These are phyloP conservation scores for Dasypus novemcinctus DNA, from an alignment of 2,113 vertebrate species.

Conservation along the genomic window DNA sequence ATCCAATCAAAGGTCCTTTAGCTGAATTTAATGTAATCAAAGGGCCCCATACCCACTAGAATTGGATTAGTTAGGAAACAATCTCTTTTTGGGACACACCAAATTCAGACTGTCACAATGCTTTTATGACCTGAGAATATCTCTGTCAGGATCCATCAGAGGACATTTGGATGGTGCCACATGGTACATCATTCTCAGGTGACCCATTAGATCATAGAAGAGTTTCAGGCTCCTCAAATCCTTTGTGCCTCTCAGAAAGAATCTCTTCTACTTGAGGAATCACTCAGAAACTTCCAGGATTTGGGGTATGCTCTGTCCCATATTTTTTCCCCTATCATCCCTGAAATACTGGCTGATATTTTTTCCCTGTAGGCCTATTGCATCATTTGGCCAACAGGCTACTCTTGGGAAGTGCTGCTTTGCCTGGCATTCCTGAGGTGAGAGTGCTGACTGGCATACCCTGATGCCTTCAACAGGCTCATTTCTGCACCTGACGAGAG, in stretches of 20 bases:
- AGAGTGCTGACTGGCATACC: accelerated
- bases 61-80: too few species aligned
- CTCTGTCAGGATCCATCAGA: neutral
- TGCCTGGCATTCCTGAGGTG: neutral
- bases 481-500: neutral
- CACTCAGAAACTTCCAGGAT: constrained; percentile 32
- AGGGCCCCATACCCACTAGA: too few species aligned
- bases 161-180: neutral
- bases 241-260: neutral
- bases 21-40: too few species aligned
- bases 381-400: neutral
- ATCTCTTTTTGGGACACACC: too few species aligned
- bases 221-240: neutral
- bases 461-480: neutral
- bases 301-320: neutral
- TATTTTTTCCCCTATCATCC: neutral
- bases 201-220: neutral
- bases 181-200: neutral
- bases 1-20: too few species aligned
- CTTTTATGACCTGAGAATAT: neutral
- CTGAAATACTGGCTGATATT: neutral
- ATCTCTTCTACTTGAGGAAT: neutral
- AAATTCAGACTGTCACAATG: too few species aligned
- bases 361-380: neutral
- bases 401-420: neutral